These are phyloP conservation scores for Drosophila paranaensis DNA, from an alignment of 2,888 invertebrate species.

Conservation along the genomic window DNA sequence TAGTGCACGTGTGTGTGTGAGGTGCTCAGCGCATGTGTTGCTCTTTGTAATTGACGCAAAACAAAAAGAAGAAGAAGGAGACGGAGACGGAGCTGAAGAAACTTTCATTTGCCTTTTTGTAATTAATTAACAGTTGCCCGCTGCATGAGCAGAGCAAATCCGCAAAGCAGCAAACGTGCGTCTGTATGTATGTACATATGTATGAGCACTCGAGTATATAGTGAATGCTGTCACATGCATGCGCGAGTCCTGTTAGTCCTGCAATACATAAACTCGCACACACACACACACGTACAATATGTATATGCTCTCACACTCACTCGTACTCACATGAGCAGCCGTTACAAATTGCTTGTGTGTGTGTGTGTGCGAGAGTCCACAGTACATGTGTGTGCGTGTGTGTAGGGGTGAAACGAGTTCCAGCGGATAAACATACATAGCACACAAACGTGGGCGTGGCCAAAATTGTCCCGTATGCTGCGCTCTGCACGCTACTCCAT, in stretches of 20 bases:
- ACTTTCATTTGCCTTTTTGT: constrained; percentile 67
- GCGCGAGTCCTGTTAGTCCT: constrained; percentile 50
- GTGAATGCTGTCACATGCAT: constrained; percentile 44
- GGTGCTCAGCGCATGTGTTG: constrained; percentile 10
- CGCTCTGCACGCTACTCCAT: constrained; percentile 15
- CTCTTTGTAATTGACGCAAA: constrained; percentile 37
- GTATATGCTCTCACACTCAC: constrained; percentile 32
- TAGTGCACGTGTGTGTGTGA: neutral
- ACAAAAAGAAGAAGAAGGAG: constrained; percentile 20
- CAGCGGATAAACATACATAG: constrained; percentile 43
- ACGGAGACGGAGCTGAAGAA: constrained; percentile 34
- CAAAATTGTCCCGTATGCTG: constrained; percentile 41
- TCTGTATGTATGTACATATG: neutral
- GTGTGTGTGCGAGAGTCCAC: constrained; percentile 36
- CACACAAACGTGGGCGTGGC: constrained; percentile 59
- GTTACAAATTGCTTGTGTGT: constrained; percentile 30
- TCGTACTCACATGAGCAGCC: constrained; percentile 24
- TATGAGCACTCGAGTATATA: neutral
- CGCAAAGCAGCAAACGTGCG: constrained; percentile 20
- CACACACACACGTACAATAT: neutral
- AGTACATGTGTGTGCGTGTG: constrained; percentile 21
- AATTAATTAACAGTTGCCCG: constrained; percentile 65
- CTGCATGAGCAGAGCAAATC: constrained; percentile 34
- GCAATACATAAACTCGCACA: constrained; percentile 50
- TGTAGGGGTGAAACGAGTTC: constrained; percentile 61